Base-by-base conservation (phyloP, 1,140 invertebrate genomes). In the Drosophila subobscura region DNA sequence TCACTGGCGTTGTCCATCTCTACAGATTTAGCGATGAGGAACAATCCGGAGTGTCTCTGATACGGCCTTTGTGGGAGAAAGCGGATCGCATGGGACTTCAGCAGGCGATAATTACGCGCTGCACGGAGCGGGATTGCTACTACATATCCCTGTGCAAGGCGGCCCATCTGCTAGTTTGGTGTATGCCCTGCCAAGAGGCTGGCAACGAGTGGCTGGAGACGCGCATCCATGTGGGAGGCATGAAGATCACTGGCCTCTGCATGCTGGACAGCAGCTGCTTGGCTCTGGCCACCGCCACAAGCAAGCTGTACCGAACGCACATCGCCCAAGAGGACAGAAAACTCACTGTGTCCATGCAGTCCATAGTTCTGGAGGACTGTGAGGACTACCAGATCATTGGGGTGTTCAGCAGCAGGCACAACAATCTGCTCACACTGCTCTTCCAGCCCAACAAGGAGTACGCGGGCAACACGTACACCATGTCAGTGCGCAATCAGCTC, bases 91-190 rank as follows among this genome's bases (percentile, higher is more conserved):
- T 90, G 68, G 66, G 52, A 2, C 29, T 88, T 37, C 79, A 83
- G 14, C 52, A 71, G 46, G 77, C 56, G 5, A 7, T 58, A 27
- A 77, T 90, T 2, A 73, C 65, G 0, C 12, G 59, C 20, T 67
- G 55, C 37, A 16, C 50, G 0, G 14, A 55, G 0, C 40, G 6
- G 0, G 37, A 74, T 12, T 75, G 66, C 16, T 68, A 72, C 41
- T 90, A 79, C 6, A 76, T 90, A 25, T 65, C 67, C 16, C 77
- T 63, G 45, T 80, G 72, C 55, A 90, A 90, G 44, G 67, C 61
- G 2, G 73, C 77, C 4, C 71, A 90, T 63, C 1, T 90, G n/a
- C 56, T 90, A 1, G 56, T 73, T 23, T 90, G 74, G 77, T 55
- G 65, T 45, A 16, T 79, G 29, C 54, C 65, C 3, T 12, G 16